A percentile compares a stretch with the other conserved stretches of the same genome.
Conservation (phyloP, 2,797 vertebrate species). For the Lates japonicus region DNA sequence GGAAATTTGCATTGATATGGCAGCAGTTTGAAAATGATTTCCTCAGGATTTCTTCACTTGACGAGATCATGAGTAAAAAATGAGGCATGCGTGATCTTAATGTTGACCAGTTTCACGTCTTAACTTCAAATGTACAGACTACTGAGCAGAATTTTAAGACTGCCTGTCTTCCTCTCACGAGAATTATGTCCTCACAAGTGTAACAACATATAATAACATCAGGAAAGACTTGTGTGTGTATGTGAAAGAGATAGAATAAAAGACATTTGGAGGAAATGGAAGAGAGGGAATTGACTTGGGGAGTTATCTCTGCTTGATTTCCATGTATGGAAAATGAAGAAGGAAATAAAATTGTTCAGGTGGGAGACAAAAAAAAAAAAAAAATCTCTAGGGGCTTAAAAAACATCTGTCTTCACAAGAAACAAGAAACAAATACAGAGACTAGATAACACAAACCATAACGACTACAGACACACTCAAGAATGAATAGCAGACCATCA, state of each 20-base stretch:
- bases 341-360: conserved; percentile 35
- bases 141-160: background rate
- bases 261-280: conserved; percentile 25
- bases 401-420: conserved; percentile 25
- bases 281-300: conserved; percentile 32
- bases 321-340: conserved; percentile 32
- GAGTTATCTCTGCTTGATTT: conserved; percentile 49
- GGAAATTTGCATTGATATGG: conserved; percentile 52
- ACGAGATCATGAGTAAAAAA: conserved; percentile 36
- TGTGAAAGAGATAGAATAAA: conserved; percentile 7
- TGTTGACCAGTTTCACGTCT: conserved; percentile 16
- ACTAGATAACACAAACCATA: background rate
- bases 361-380: conserved; percentile 2
- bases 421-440: background rate
- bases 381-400: conserved; percentile 1
- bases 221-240: conserved; percentile 4
- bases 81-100: conserved; percentile 14
- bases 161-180: background rate
- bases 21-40: conserved; percentile 43
- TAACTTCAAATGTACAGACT: background rate
- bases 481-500: background rate
- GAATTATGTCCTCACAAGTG: background rate
- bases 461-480: background rate
- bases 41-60: conserved; percentile 41
- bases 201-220: conserved; percentile 7